phyloP scores from a whole-genome alignment of 2,113 vertebrate species.

The Otocyon megalotis region DNA sequence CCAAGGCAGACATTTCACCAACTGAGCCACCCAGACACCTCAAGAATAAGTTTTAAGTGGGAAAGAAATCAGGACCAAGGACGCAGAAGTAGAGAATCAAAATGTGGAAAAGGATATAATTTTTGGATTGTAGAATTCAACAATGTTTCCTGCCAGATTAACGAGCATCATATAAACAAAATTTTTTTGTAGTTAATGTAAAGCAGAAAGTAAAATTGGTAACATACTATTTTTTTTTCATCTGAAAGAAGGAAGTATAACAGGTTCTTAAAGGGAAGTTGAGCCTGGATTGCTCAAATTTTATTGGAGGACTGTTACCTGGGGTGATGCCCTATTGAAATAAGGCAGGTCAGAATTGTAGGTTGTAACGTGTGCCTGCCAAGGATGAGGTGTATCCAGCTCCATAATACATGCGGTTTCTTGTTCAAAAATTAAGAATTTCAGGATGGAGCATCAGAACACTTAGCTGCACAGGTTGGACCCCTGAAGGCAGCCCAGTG shows the following conservation, averaged over 20 bases:
- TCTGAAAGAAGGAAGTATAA: not conserved
- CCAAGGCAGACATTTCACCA: not conserved
- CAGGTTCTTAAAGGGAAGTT: not conserved
- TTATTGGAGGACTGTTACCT: not conserved
- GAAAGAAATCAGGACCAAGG: not conserved
- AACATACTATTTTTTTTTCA: not conserved
- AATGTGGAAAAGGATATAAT: not conserved
- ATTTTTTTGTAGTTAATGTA: not conserved
- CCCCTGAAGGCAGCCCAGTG: accelerated
- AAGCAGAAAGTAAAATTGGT: not conserved
- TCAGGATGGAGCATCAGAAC: not conserved
- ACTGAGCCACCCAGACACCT: not conserved
- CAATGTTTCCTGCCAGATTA: not conserved
- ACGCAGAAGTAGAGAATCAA: not conserved
- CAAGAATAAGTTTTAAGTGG: constrained; percentile 10
- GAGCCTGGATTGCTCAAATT: not conserved
- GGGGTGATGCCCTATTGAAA: not conserved
- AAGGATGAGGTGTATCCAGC: no score
- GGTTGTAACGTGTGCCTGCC: not conserved
- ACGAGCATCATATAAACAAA: not conserved
- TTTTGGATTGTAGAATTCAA: not conserved
- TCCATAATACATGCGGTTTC: accelerated
- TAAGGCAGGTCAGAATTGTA: not conserved
- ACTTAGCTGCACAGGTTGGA: accelerated
- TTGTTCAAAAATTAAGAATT: not conserved